These are phyloP conservation scores for Ditylenchus dipsaci DNA, from an alignment of 1,140 invertebrate genomes.

Conservation along the genomic window DNA sequence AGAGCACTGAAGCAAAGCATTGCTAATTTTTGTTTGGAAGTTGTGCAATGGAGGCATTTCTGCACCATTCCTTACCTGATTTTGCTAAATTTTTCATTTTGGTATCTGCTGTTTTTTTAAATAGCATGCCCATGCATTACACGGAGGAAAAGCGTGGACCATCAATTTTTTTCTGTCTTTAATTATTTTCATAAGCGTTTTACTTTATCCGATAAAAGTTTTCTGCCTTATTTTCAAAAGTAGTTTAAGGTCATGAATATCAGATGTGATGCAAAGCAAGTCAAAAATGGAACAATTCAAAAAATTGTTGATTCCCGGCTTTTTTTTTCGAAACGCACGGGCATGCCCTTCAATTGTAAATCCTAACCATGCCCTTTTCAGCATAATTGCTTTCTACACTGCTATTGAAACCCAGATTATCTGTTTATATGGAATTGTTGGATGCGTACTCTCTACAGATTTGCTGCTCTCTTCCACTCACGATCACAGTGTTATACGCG, in stretches of 20 bases:
- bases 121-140: no score
- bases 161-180: no score
- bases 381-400: conserved; percentile 24
- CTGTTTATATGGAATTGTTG: conserved; percentile 17
- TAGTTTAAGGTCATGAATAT: no score
- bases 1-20: neutral
- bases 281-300: no score
- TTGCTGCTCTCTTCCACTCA: conserved; percentile 22
- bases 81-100: conserved; percentile 26
- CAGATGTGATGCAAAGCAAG: no score
- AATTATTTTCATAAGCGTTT: no score
- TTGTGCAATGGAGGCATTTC: neutral
- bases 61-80: conserved; percentile 20
- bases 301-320: no score
- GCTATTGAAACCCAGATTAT: conserved; percentile 4
- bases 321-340: no score
- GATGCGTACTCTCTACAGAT: conserved; percentile 19
- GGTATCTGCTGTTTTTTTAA: conserved; percentile 15
- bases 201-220: no score
- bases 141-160: no score
- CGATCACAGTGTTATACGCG: conserved; percentile 17
- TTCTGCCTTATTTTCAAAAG: no score
- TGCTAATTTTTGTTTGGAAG: neutral
- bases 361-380: conserved; percentile 3
- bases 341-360: no score